These are phyloP conservation scores for Abramis brama DNA, from an alignment of 2,113 vertebrate species.

Conservation along the genomic window DNA sequence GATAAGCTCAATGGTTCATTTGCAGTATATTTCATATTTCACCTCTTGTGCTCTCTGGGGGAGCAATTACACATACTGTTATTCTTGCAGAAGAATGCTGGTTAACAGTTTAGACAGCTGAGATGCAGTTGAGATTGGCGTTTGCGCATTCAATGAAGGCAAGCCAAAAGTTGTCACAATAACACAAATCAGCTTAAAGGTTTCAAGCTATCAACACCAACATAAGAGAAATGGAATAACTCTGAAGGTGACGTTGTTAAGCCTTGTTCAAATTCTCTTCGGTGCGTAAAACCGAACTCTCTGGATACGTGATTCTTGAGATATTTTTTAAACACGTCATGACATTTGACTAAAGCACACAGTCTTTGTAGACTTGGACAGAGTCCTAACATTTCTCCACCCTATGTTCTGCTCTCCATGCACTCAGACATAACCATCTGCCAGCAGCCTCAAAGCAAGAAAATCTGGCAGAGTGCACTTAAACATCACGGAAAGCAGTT, in stretches of 20 bases:
- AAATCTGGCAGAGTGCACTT: not conserved
- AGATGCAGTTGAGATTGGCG: not conserved
- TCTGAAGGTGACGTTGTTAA: not conserved
- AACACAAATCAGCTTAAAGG: not conserved
- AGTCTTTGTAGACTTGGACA: constrained; percentile 32
- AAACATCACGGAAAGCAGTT: not conserved
- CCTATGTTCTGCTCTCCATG: constrained; percentile 10
- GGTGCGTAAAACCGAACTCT: constrained; percentile 23
- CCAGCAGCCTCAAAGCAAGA: constrained; percentile 33
- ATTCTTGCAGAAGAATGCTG: constrained; percentile 14
- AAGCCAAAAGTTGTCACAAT: not conserved
- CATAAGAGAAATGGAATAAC: not conserved
- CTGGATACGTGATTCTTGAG: constrained; percentile 23
- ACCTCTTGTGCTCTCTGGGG: not conserved
- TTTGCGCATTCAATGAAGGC: not conserved
- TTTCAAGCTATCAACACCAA: not conserved
- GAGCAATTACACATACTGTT: constrained; percentile 45
- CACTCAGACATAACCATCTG: constrained; percentile 59
- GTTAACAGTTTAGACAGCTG: constrained; percentile 5
- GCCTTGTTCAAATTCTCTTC: not conserved
- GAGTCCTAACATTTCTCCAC: constrained; percentile 40
- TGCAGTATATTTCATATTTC: constrained; percentile 3
- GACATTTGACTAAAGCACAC: not conserved
- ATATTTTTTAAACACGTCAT: constrained; percentile 33
- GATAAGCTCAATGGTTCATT: constrained; percentile 24